A percentile compares a stretch with the other conserved stretches of the same genome.
phyloP scores from a whole-genome alignment of 1,140 invertebrate species.

The Dolichoris vasculosae region DNA sequence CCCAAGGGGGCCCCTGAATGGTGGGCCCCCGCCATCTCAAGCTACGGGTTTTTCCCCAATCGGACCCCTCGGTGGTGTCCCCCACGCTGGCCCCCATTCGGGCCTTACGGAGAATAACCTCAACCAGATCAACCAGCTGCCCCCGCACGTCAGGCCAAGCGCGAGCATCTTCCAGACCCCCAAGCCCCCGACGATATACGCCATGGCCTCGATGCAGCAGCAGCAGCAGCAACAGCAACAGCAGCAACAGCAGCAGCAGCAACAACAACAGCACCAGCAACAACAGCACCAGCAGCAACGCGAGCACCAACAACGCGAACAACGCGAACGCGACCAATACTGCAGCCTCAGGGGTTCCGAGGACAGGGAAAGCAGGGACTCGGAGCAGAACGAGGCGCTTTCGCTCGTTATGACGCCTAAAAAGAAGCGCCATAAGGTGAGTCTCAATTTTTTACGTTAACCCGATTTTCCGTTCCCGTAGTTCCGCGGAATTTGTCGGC shows the following conservation, averaged over 20 bases:
- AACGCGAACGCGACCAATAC: constrained; percentile 80
- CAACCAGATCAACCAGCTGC: constrained; percentile 80
- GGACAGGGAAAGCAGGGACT: constrained; percentile 79
- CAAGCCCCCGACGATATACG: constrained; percentile 79
- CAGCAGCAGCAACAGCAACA: constrained; percentile 77
- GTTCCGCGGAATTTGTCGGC: no score
- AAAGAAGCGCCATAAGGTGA: constrained; percentile 94
- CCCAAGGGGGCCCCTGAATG: constrained; percentile 70
- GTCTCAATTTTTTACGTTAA: constrained; percentile 8
- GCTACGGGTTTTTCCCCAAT: constrained; percentile 73
- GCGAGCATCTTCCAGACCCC: constrained; percentile 86
- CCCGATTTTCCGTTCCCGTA: not conserved
- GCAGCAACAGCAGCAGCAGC: constrained; percentile 78
- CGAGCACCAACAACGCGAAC: constrained; percentile 71
- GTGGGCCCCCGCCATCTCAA: constrained; percentile 74
- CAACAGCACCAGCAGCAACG: constrained; percentile 72
- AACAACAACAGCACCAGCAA: constrained; percentile 77
- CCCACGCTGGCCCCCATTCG: constrained; percentile 66
- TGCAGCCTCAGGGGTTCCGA: constrained; percentile 76
- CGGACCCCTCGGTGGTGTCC: constrained; percentile 60
- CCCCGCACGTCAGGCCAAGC: constrained; percentile 80
- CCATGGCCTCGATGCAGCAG: constrained; percentile 77
- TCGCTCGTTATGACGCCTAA: constrained; percentile 95
- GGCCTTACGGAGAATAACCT: constrained; percentile 76
- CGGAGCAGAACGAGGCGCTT: constrained; percentile 94